Evolutionary conservation across 2,888 invertebrate species (phyloP), one percentile per base, ranked within the genome.

Genomic region (Drosophila recens): DNA sequence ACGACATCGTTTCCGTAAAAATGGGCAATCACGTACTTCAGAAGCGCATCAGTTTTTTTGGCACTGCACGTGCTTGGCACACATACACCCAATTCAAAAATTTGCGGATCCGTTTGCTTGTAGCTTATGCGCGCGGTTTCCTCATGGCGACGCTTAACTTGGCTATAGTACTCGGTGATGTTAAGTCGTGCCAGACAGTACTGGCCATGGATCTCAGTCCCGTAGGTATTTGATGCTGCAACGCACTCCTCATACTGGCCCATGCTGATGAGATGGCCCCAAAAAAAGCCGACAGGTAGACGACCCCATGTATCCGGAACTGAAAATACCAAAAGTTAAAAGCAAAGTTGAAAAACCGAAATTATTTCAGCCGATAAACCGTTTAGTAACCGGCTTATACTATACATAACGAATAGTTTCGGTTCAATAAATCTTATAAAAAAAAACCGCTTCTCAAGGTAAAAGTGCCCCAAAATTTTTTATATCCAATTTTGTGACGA

Each of bases 251-350:
- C 93, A 72, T 91, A 93, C 63, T 92, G 91, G 5, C 94, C 94
- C 72, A 93, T 90, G 62, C 93, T 93, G 45, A 91, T 89, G 15
- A 90, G 72, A 75, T 93, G 92, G 5, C 93, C 93, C 80, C 83
- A 89, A 34, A 93, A 81, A 10, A 93, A 72, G 38, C 94, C 93
- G 4, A 93, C 72, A 3, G 93, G 93, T 30, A 93, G 45, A 67
- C 93, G 93, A 13, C 93, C 93, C 89, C 93, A 93, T 43, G 93
- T 87, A 76, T 94, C 94, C 4, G 93, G 79, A 90, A 93, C 94
- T 94, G 69, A 63, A 54, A 27, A n/a, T 17, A 33, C 9, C 23
- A 5, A 61, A 52, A 52, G 9, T 23, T 0, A 2, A 48, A 33
- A 17, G 17, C 15, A 2, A 58, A 45, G 13, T 36, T n/a, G n/a